Base-by-base conservation (phyloP, 1,140 invertebrate genomes). In the Zaprionus kolodkinae region DNA sequence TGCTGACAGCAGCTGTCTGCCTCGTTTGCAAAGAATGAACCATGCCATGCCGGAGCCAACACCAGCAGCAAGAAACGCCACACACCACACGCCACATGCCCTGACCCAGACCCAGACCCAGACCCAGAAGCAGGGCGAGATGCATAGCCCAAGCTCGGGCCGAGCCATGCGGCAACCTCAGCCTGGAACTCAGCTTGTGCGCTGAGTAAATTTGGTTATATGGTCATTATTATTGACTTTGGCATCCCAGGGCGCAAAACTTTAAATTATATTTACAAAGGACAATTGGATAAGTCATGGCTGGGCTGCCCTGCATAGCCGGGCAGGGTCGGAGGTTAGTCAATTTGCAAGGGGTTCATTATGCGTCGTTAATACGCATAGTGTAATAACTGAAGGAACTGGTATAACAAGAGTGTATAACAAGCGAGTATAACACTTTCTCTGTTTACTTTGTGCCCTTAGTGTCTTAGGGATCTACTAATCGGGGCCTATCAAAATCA, bases 221-320 rank as follows among this genome's bases (percentile, higher is more conserved):
- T 80, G 84, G 84, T 78, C 84, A 88, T 88, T 88, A 88, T 83
- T 88, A 87, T 87, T 88, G 83, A 87, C 83, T 87, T 76, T 88
- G 69, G 83, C 82, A 81, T 60, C 76, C 78, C 65, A 59, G 60
- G 64, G 61, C 38, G 68, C 59, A 68, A 88, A 87, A 88, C 84
- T 87, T 87, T 80, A 87, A 87, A 88, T 87, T 88, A 88, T 88
- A 84, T 88, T 87, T 88, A 70, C 80, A 69, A 66, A 73, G 84
- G 70, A 78, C 84, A 88, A 87, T 87, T 80, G 80, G 68, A 84
- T 87, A 84, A 87, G 79, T 80, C 84, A 50, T 52, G 71, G 65
- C 57, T 35, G 56, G 48, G 40, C 43, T 38, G 30, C 21, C 2
- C 21, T 21, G 21, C 2, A 21, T 21, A 21, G 30, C 15, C 10